Evolutionary conservation across 2,113 vertebrate species (phyloP), one percentile per base, ranked within the genome.

Genomic region (Pituophis catenifer): DNA sequence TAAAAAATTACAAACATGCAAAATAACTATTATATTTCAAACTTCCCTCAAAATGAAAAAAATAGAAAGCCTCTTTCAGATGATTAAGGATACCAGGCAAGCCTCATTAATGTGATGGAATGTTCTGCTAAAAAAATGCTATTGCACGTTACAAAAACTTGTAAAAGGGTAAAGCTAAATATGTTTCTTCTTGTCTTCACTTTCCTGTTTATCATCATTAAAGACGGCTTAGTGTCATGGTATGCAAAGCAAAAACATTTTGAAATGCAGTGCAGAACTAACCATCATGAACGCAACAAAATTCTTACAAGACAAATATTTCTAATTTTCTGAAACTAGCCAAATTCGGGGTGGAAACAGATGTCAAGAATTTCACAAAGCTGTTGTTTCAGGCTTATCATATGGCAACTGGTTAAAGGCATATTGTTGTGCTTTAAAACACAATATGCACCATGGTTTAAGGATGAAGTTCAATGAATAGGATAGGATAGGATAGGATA

Each of bases 171-270:
- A 65, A 87, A 38, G 87, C n/a, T 54, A 93, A 90, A 93, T 93
- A 65, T 87, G 92, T 93, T 93, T 86, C 92, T 93, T 93, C 92
- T 93, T 93, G 89, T 70, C 92, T 90, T 87, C 48, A 93, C 92
- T 93, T 93, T 90, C 92, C 89, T 93, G 89, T 93, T 90, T 93
- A 90, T 87, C 33, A 90, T 90, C 62, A 90, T 93, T 93, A 93
- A 90, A 93, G 57, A 65, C n/a, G 29, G 89, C 89, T 93, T 93
- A 87, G 89, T 70, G 92, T 93, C 89, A 90, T 93, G 92, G 50
- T 90, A 90, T 90, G 81, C 9, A 54, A 90, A 48, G 92, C 57
- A 87, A 87, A 81, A 90, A 93, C 89, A 90, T 90, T 90, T 65
- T 52, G 13, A 90, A 93, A 93, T 52, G 48, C 75, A 90, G 10